Base-by-base conservation (phyloP, 2,888 invertebrate genomes). In the Amiota communis region DNA sequence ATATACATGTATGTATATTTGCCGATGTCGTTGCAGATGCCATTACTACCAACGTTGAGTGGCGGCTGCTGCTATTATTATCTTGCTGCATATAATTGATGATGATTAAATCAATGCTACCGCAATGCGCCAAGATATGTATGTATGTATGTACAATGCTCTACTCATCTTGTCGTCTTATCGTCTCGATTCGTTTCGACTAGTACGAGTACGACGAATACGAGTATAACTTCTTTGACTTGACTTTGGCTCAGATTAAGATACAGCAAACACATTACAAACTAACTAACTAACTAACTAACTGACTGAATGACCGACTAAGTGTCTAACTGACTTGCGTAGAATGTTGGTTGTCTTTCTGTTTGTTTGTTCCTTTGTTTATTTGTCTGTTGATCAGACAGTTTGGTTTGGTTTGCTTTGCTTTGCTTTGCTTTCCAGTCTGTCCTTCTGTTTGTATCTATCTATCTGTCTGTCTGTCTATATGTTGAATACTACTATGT, bases 81-180 rank as follows among this genome's bases (percentile, higher is more conserved):
- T 83, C 87, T 85, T 81, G 81, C 84, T 79, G 85, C 85, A 85
- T 85, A 85, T 87, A 87, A 87, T 87, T 87, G 88, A 87, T 87
- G 87, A 83, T 83, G 87, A 87, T 87, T 88, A 88, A 88, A 87
- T 88, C 88, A 87, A 87, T 86, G 88, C 88, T 87, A 88, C 87
- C 78, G 87, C 84, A 84, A 83, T 85, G 85, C 87, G 85, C 83
- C 74, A 70, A 36, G 36, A 36, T 36, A n/a, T n/a, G n/a, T n/a
- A n/a, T n/a, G n/a, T n/a, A n/a, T n/a, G n/a, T n/a, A n/a, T n/a
- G n/a, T n/a, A 36, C 36, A 36, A 36, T 36, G 3, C 36, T 36
- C 36, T 2, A 36, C 36, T 36, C 36, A 36, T 36, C 36, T 36
- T 36, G 36, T 36, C 36, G 36, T 36, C 36, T 36, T 36, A 36